Percentiles rank a stretch among this genome's conserved stretches.
Evolutionary conservation across 1,140 invertebrate genomes (phyloP).

Genomic region (Atta colombica): DNA sequence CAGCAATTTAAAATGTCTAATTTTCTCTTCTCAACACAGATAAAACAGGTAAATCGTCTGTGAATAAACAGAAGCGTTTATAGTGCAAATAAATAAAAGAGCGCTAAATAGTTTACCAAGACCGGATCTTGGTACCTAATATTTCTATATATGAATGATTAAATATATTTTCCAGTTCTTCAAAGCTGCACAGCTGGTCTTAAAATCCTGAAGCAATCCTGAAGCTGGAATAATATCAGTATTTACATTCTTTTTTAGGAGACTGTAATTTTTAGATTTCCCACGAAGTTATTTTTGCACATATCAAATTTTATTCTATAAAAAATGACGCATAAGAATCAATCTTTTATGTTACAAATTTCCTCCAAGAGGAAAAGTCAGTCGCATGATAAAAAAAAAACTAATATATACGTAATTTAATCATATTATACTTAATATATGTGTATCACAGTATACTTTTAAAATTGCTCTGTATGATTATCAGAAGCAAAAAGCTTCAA

Average conservation of each 20-base stretch:
- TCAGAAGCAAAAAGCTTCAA: background rate
- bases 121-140: too few species aligned
- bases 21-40: background rate
- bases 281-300: background rate
- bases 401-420: background rate
- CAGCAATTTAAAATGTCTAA: slow-evolving; percentile 33
- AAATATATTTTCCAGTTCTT: too few species aligned
- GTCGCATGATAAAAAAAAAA: background rate
- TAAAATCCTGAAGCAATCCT: too few species aligned
- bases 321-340: background rate
- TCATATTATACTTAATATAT: background rate
- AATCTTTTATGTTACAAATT: background rate
- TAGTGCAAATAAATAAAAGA: too few species aligned
- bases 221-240: too few species aligned
- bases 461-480: background rate
- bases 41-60: background rate
- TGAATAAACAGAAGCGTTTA: background rate
- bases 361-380: background rate
- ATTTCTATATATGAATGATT: too few species aligned
- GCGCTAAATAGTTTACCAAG: too few species aligned
- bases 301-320: background rate
- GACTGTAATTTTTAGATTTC: background rate
- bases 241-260: background rate
- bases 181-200: too few species aligned
- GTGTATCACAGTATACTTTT: background rate